phyloP scores from a whole-genome alignment of 2,888 invertebrate species.

The Cephus sareptanus region DNA sequence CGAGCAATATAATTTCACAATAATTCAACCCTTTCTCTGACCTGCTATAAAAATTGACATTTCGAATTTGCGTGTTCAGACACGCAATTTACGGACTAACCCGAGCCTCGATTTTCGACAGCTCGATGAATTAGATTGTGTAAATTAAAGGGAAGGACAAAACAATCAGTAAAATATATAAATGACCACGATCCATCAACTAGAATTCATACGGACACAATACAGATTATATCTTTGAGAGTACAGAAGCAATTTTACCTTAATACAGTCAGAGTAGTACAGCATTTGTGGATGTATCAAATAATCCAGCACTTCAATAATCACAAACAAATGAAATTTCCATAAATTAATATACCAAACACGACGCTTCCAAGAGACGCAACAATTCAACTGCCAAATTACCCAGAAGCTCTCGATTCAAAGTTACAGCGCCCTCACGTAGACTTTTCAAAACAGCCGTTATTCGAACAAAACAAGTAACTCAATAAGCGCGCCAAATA shows the following conservation, averaged over 20 bases:
- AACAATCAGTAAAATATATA: background rate
- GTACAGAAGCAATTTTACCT: background rate
- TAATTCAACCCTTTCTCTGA: background rate
- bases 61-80: background rate
- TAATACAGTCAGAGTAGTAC: background rate
- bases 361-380: background rate
- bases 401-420: background rate
- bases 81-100: background rate
- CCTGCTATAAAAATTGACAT: background rate
- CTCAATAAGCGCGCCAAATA: background rate
- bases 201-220: background rate
- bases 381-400: background rate
- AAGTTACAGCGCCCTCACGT: background rate
- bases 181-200: background rate
- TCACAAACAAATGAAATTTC: background rate
- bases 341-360: background rate
- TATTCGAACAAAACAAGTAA: background rate
- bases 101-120: background rate
- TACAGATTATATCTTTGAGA: background rate
- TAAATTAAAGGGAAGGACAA: background rate
- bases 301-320: background rate
- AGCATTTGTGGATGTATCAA: background rate
- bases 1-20: background rate
- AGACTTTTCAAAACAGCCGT: background rate
- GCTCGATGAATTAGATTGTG: background rate